Evolutionary conservation across 2,888 invertebrate species (phyloP).

Genomic region (Drosophila incognita): DNA sequence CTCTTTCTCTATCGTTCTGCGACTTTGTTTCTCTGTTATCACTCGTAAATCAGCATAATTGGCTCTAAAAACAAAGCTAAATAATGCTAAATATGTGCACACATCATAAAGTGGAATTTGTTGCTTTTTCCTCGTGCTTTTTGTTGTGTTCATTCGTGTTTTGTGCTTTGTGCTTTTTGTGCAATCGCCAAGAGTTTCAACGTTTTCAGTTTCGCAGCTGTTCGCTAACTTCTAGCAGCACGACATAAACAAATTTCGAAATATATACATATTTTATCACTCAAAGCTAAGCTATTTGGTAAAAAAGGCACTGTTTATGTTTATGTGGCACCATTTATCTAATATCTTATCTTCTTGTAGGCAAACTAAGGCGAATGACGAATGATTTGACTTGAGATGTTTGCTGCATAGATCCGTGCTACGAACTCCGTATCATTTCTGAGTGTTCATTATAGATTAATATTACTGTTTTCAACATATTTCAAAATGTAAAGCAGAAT

Average conservation of each 20-base stretch:
- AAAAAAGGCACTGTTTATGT: not conserved
- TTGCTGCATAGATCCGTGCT: not conserved
- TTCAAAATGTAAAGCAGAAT: not conserved
- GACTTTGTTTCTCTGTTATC: slow-evolving; percentile 25
- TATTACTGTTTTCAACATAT: not conserved
- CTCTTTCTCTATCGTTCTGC: not conserved
- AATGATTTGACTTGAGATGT: not conserved
- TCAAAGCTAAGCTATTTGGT: slow-evolving; percentile 8
- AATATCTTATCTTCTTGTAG: not conserved
- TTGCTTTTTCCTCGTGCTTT: not conserved
- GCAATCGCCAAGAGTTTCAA: slow-evolving; percentile 24
- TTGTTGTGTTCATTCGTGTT: not conserved
- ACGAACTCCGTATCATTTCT: not conserved
- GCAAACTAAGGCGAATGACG: not conserved
- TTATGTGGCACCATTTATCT: not conserved
- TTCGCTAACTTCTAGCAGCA: slow-evolving; percentile 50
- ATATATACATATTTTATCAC: slow-evolving; percentile 9
- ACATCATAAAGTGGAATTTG: slow-evolving; percentile 20
- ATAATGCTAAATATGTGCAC: slow-evolving; percentile 45
- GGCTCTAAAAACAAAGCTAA: slow-evolving; percentile 44
- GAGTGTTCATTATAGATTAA: not conserved
- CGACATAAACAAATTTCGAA: slow-evolving; percentile 37
- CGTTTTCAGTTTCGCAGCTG: slow-evolving; percentile 40
- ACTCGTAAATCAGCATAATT: slow-evolving; percentile 51
- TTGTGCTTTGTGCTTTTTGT: not conserved